A percentile compares a stretch with the other conserved stretches of the same genome.
These are phyloP conservation scores for Trichoplusia ni DNA, from an alignment of 1,140 invertebrate species.

Conservation along the genomic window DNA sequence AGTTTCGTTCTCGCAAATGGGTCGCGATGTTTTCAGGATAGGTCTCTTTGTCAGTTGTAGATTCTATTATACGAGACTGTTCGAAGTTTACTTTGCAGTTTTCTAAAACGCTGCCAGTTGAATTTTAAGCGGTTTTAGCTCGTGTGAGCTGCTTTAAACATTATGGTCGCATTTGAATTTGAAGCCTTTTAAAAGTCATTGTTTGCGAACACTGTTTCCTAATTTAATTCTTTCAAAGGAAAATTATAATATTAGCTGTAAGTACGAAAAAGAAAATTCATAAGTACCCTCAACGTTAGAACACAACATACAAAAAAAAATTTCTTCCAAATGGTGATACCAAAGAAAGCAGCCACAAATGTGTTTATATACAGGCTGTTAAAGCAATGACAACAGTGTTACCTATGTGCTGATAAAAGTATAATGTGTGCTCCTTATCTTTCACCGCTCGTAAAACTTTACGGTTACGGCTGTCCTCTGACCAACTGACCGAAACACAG, in stretches of 20 bases:
- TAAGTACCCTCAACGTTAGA: too few relatives aligned
- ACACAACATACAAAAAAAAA: too few relatives aligned
- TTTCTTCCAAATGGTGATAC: too few relatives aligned
- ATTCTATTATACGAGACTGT: constrained; percentile 24
- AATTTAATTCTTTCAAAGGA: too few relatives aligned
- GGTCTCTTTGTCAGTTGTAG: constrained; percentile 14
- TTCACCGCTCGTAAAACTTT: constrained; percentile 6
- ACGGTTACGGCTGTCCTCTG: constrained; percentile 3
- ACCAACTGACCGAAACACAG: constrained; percentile 9
- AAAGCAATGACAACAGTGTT: constrained; percentile 1
- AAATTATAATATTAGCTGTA: too few relatives aligned
- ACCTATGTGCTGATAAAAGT: constrained; percentile 17
- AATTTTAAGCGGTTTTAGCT: not conserved
- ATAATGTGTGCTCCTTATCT: constrained; percentile 14
- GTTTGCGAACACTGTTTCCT: too few relatives aligned
- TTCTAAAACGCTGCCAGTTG: constrained; percentile 6
- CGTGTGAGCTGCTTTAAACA: constrained; percentile 7
- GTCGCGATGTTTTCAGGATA: constrained; percentile 11
- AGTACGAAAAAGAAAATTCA: too few relatives aligned
- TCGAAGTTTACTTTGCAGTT: constrained; percentile 15
- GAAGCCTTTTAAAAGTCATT: not conserved
- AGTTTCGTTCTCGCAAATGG: constrained; percentile 17
- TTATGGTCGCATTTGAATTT: constrained; percentile 11
- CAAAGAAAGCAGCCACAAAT: too few relatives aligned
- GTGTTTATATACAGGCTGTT: too few relatives aligned